phyloP scores from a whole-genome alignment of 1,140 invertebrate species.

The Drosophila tropicalis region DNA sequence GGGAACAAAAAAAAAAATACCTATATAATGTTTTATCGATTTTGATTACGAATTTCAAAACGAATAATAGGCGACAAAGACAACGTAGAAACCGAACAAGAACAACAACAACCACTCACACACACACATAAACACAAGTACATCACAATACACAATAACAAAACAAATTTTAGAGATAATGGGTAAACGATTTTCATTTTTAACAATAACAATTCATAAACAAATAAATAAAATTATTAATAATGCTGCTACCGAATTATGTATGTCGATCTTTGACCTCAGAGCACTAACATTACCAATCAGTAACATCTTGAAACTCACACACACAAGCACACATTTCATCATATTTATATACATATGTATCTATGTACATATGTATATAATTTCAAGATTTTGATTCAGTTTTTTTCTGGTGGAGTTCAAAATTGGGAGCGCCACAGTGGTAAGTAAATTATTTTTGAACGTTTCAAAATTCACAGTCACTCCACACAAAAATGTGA shows the following conservation, averaged over 20 bases:
- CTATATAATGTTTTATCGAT: conserved; percentile 65
- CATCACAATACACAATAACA: conserved; percentile 41
- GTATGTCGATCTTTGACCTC: conserved; percentile 7
- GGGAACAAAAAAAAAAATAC: neutral
- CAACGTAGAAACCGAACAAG: conserved; percentile 62
- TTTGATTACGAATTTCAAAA: conserved; percentile 80
- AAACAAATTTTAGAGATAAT: conserved; percentile 46
- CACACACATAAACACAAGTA: conserved; percentile 29
- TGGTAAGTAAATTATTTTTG: neutral
- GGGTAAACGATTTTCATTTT: conserved; percentile 17
- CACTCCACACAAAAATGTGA: neutral
- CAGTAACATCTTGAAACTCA: conserved; percentile 3
- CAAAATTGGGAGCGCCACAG: conserved; percentile 7
- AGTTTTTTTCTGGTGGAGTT: conserved; percentile 1
- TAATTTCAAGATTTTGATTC: conserved; percentile 10
- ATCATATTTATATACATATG: neutral
- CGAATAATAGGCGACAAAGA: conserved; percentile 64
- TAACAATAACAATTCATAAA: neutral
- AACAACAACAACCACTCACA: conserved; percentile 34
- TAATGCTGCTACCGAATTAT: conserved; percentile 5
- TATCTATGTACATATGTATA: neutral
- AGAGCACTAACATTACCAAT: neutral
- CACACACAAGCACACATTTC: neutral
- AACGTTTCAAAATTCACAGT: neutral
- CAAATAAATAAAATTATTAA: conserved; percentile 28